Percentiles rank a stretch among this genome's conserved stretches.
phyloP scores from a whole-genome alignment of 92 coral and sea anemone genomes.

The Palythoa caribaeorum region DNA sequence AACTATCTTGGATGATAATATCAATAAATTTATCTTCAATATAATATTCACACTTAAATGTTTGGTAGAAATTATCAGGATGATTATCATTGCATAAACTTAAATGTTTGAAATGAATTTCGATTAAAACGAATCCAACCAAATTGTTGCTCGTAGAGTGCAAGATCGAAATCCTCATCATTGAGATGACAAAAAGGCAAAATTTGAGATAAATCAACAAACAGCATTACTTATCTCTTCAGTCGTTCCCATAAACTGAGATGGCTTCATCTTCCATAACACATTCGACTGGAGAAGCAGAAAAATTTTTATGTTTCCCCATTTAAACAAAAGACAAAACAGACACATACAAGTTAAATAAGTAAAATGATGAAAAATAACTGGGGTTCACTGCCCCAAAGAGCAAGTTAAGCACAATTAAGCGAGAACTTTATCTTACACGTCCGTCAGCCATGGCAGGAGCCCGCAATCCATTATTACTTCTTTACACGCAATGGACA shows the following conservation, averaged over 20 bases:
- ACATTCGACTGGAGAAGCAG: not conserved
- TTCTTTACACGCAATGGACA: not conserved
- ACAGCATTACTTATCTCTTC: not conserved
- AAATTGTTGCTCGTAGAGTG: not conserved
- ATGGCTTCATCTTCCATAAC: not conserved
- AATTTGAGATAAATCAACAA: not conserved
- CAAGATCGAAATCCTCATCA: constrained; percentile 31
- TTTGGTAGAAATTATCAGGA: too few relatives aligned
- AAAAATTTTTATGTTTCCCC: not conserved
- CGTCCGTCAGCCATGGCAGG: too few relatives aligned
- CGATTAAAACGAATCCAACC: constrained; percentile 11
- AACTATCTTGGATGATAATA: too few relatives aligned
- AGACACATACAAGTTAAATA: not conserved
- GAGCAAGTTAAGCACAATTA: not conserved
- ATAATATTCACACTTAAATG: too few relatives aligned
- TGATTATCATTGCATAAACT: constrained; percentile 23
- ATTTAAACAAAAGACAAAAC: not conserved
- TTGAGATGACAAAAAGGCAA: constrained; percentile 29
- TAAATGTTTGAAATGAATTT: constrained; percentile 22
- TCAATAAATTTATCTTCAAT: too few relatives aligned
- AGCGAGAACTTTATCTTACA: too few relatives aligned
- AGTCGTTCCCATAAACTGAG: not conserved
- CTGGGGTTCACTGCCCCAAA: constrained; percentile 1
- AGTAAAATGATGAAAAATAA: not conserved
- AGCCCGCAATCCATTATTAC: too few relatives aligned